Percentiles rank a stretch among this genome's conserved stretches.
These are phyloP conservation scores for Crenichthys baileyi DNA, from an alignment of 2,797 vertebrate species.

Conservation along the genomic window DNA sequence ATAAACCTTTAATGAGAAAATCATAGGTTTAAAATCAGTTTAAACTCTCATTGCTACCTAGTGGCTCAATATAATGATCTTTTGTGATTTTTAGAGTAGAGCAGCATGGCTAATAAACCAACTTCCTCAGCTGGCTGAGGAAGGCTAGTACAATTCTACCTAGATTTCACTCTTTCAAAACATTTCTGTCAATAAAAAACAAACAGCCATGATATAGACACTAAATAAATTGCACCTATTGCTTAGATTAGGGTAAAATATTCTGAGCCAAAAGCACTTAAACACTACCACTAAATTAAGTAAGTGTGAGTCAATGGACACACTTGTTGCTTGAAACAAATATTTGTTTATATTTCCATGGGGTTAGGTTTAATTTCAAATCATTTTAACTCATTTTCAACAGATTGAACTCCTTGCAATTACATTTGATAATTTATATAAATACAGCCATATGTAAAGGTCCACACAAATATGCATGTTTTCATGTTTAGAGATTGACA, in stretches of 20 bases:
- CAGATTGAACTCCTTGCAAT: background rate
- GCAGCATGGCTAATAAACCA: background rate
- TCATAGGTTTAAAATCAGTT: background rate
- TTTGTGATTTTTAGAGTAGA: background rate
- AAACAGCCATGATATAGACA: background rate
- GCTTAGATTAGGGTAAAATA: too few species aligned
- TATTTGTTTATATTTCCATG: background rate
- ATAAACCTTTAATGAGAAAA: background rate
- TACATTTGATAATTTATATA: background rate
- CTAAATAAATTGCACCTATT: background rate
- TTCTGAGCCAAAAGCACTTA: too few species aligned
- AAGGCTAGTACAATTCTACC: background rate
- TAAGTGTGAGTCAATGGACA: background rate
- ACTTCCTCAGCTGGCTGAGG: background rate
- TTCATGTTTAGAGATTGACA: conserved; percentile 26
- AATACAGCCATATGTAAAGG: background rate
- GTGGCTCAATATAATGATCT: background rate
- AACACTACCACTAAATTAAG: too few species aligned
- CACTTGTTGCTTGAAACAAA: background rate
- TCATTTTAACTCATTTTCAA: background rate
- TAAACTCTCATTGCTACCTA: background rate
- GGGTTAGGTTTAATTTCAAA: too few species aligned
- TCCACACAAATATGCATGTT: background rate
- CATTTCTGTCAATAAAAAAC: background rate
- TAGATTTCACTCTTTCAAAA: background rate